Evolutionary conservation across 2,797 vertebrate genomes (phyloP), one percentile per base, ranked within the genome.

Genomic region (Anas bernieri): DNA sequence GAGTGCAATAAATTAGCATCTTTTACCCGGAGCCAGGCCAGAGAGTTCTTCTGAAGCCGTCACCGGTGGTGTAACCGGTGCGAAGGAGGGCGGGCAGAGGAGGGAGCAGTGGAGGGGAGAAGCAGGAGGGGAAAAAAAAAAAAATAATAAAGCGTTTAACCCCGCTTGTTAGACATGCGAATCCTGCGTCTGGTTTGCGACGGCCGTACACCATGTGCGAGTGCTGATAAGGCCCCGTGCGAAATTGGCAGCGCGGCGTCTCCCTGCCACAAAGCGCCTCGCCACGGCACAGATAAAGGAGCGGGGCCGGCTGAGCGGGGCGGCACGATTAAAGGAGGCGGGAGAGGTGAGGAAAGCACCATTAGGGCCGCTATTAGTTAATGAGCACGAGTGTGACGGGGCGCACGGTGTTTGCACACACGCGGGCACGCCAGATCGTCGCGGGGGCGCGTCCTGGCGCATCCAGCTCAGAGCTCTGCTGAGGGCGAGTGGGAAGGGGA

Each of bases 161-260:
- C 93, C 93, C 0, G 54, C 62, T 85, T 97, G 97, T 98, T 95
- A 96, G 91, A 92, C 92, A 94, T 84, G 91, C 7, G 91, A 92
- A 86, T 92, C 68, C 92, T 1, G 16, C 52, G 35, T 93, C 92
- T 96, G 43, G 58, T 95, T 96, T 92, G 87, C 84, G 74, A 93
- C 45, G 86, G 95, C 92, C 84, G 94, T 95, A 86, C 93, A 93
- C 28, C 61, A 46, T 92, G 83, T 96, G 97, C 41, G 86, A 95
- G 91, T 2, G 2, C 97, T 96, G 97, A 98, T 98, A 97, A 98
- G 94, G 90, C 58, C 79, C 81, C 8, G 80, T 92, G 96, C 97
- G 96, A 96, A 97, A 96, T 55, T 95, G 97, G 82, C 96, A 97
- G 97, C 90, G 46, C 3, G 1, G 84, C 74, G 5, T 67, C 75